Base-by-base conservation (phyloP, 2,113 vertebrate species). In the Salminus brasiliensis region DNA sequence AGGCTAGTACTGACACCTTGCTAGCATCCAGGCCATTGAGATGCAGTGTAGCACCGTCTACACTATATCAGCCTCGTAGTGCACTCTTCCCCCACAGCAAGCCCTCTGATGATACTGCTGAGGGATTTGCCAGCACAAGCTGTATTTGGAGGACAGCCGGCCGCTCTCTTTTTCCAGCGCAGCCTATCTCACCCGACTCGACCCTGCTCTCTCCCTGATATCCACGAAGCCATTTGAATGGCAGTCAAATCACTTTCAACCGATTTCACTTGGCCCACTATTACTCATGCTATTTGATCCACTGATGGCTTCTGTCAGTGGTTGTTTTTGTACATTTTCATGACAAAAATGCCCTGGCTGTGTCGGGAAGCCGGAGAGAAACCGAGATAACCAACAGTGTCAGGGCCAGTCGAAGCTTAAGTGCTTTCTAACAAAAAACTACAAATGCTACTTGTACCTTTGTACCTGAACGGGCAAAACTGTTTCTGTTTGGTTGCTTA, bases 221-320 rank as follows among this genome's bases (percentile, higher is more conserved):
- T 75, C 41, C 74, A 80, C 79, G 62, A 47, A 76, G 67, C n/a
- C 59, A 88, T 92, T 92, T 93, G 88, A 92, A 92, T 93, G 82
- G 55, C 82, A 93, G 81, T 85, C 88, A 92, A 90, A 93, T 91
- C 60, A 49, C 63, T 60, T 83, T 83, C 85, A 91, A 92, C 87
- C 76, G 87, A 89, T 89, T 89, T 69, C 70, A 73, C 80, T 82
- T 85, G 79, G 85, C 87, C 86, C 67, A 77, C 80, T 68, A 81
- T 83, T 85, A 84, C 69, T 81, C 81, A 80, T 83, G 87, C 74
- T 81, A 80, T 60, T 59, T 18, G 16, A 82, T 76, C 63, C 69
- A 72, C 68, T 72, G 76, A 80, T 72, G 76, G 80, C 57, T 45
- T 66, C 65, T 27, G 41, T 78, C 49, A 30, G 78, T 30, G 71